A percentile compares a stretch with the other conserved stretches of the same genome.
Evolutionary conservation across 2,113 vertebrate genomes (phyloP).

Genomic region (Chascanopsetta lugubris): DNA sequence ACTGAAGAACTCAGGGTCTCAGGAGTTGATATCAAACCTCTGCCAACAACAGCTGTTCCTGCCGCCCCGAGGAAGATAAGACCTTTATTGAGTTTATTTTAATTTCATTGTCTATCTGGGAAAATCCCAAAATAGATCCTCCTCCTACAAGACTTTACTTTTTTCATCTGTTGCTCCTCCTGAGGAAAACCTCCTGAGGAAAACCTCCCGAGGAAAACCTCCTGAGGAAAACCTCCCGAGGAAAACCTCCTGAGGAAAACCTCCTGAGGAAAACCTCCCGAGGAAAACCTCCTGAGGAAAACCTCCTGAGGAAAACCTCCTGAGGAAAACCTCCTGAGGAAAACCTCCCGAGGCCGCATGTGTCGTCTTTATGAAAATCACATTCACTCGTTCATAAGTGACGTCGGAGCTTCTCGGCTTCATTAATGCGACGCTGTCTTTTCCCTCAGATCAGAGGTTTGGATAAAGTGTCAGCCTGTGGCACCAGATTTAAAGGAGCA

Average conservation of each 20-base stretch:
- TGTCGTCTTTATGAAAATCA: constrained; percentile 19
- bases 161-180: constrained; percentile 12
- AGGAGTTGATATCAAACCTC: constrained; percentile 6
- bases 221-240: constrained; percentile 4
- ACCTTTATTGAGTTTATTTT: constrained; percentile 31
- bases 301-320: constrained; percentile 23
- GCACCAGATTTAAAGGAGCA: too few species aligned
- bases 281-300: constrained; percentile 17
- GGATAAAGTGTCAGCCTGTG: too few species aligned
- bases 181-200: constrained; percentile 13
- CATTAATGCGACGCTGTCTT: constrained; percentile 15
- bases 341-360: constrained; percentile 5
- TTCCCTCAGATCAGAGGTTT: constrained; percentile 7
- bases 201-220: constrained; percentile 17
- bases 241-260: constrained; percentile 11
- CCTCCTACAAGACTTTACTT: neutral
- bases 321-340: constrained; percentile 13
- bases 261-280: constrained; percentile 17
- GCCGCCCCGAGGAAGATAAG: constrained; percentile 20
- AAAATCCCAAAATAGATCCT: constrained; percentile 30
- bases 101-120: constrained; percentile 22
- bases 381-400: constrained; percentile 9
- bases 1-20: neutral
- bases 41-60: constrained; percentile 7
- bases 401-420: constrained; percentile 1